Percentiles rank a stretch among this genome's conserved stretches.
These are phyloP conservation scores for Apamea anceps DNA, from an alignment of 2,888 invertebrate species.

Conservation along the genomic window DNA sequence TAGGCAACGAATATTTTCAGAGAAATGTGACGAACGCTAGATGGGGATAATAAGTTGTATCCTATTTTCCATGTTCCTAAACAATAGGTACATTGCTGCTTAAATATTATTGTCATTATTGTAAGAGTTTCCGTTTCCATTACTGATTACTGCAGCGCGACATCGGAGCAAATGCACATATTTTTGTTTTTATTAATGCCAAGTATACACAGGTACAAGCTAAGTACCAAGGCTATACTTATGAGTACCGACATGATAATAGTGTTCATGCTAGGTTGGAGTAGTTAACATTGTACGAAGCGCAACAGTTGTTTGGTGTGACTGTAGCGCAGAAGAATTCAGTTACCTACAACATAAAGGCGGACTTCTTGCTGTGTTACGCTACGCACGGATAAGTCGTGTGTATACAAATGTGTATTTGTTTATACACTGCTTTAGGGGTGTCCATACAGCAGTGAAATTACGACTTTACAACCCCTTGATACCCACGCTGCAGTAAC, in stretches of 20 bases:
- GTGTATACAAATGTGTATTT: not conserved
- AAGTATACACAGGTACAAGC: not conserved
- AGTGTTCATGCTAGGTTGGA: not conserved
- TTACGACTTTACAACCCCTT: not conserved
- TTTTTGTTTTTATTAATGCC: not conserved
- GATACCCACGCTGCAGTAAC: constrained; percentile 20
- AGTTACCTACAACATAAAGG: not conserved
- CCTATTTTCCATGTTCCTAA: not conserved
- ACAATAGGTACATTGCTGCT: not conserved
- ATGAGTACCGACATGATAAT: not conserved
- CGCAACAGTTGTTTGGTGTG: not conserved
- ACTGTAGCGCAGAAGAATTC: not conserved
- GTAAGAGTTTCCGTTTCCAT: not conserved
- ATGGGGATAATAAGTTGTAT: not conserved
- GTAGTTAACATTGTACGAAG: not conserved
- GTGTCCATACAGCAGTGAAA: not conserved
- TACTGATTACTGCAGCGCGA: constrained; percentile 19
- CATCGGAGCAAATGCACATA: not conserved
- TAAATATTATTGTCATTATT: not conserved
- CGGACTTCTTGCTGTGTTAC: not conserved
- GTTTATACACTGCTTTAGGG: too few species aligned
- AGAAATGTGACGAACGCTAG: not conserved
- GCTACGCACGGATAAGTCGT: not conserved
- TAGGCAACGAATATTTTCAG: not conserved
- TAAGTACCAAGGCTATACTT: not conserved